These are phyloP conservation scores for Dryobota labecula DNA, from an alignment of 2,888 invertebrate species.

Conservation along the genomic window DNA sequence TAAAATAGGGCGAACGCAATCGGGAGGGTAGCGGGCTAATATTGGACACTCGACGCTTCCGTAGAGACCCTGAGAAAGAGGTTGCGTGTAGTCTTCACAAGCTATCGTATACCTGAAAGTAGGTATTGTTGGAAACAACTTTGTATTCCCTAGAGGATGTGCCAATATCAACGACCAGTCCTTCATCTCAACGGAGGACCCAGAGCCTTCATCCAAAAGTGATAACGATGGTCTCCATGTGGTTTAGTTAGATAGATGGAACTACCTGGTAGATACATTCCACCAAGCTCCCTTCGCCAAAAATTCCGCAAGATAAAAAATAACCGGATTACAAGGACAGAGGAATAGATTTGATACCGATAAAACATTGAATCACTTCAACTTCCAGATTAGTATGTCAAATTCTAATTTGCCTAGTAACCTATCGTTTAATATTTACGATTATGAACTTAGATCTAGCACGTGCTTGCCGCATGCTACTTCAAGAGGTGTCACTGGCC, in stretches of 20 bases:
- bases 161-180: neutral
- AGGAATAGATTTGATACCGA: conserved; percentile 1
- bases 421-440: conserved; percentile 38
- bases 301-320: neutral
- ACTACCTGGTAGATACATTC: too few species aligned
- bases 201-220: neutral
- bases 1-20: neutral
- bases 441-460: conserved; percentile 36
- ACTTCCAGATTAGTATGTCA: conserved; percentile 20
- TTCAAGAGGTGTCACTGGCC: conserved; percentile 46
- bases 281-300: neutral
- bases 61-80: too few species aligned
- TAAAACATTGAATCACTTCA: conserved; percentile 7
- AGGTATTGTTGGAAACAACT: too few species aligned
- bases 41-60: neutral
- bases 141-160: neutral
- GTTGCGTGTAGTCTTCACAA: neutral
- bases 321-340: neutral
- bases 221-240: neutral
- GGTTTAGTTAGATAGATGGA: neutral
- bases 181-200: too few species aligned
- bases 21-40: neutral
- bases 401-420: conserved; percentile 21
- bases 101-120: neutral
- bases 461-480: conserved; percentile 44